A percentile compares a stretch with the other conserved stretches of the same genome.
These are phyloP conservation scores for Belonocnema kinseyi DNA, from an alignment of 1,140 invertebrate species.

Conservation along the genomic window DNA sequence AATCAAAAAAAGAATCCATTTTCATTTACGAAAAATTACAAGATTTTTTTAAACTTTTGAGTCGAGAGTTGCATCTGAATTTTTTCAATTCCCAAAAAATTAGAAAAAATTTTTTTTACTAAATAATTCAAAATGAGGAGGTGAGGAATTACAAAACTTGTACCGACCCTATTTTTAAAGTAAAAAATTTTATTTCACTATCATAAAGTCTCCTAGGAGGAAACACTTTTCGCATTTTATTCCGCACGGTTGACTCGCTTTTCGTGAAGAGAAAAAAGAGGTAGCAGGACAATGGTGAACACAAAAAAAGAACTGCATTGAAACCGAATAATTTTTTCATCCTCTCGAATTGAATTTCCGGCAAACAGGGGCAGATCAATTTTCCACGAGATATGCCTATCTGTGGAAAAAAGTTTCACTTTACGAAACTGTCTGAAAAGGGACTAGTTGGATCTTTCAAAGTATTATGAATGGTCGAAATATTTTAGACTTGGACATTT, in stretches of 20 bases:
- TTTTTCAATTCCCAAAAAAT: too few relatives aligned
- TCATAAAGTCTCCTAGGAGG: neutral
- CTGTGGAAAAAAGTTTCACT: constrained; percentile 36
- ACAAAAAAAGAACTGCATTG: constrained; percentile 42
- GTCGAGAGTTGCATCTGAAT: too few relatives aligned
- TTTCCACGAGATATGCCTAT: constrained; percentile 35
- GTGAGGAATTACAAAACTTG: too few relatives aligned
- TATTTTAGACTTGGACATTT: too few relatives aligned
- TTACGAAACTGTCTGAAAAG: constrained; percentile 49
- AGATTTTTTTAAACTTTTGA: too few relatives aligned
- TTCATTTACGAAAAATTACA: too few relatives aligned
- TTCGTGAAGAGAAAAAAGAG: constrained; percentile 34
- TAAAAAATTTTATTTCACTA: neutral
- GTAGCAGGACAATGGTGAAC: constrained; percentile 36
- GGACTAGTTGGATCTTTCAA: constrained; percentile 43
- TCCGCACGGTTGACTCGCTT: neutral
- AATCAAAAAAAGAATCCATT: too few relatives aligned
- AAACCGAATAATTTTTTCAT: constrained; percentile 22
- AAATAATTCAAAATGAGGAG: neutral
- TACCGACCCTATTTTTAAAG: too few relatives aligned
- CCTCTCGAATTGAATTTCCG: constrained; percentile 11
- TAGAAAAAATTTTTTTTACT: too few relatives aligned
- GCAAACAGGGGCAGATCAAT: constrained; percentile 22
- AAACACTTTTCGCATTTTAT: constrained; percentile 9
- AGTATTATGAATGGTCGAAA: constrained; percentile 1